A percentile compares a stretch with the other conserved stretches of the same genome.
Evolutionary conservation across 2,797 vertebrate genomes (phyloP).

Genomic region (Limosa lapponica): DNA sequence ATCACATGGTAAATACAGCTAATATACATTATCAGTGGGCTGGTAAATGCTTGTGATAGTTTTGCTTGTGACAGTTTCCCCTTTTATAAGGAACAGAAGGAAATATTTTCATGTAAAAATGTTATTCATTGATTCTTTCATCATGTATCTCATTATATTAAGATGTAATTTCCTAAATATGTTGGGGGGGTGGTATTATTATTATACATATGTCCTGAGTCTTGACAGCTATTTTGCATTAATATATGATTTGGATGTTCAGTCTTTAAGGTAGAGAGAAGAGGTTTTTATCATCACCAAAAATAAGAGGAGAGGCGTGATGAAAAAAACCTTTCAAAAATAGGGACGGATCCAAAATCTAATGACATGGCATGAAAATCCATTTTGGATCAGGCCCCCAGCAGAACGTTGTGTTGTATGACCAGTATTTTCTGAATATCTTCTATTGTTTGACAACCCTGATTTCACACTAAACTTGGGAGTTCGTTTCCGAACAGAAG

Average conservation of each 20-base stretch:
- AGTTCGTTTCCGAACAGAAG: background rate
- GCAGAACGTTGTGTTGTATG: background rate
- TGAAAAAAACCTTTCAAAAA: background rate
- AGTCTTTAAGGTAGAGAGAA: background rate
- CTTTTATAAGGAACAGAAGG: background rate
- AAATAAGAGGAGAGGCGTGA: background rate
- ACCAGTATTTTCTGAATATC: background rate
- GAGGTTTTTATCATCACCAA: background rate
- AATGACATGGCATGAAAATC: background rate
- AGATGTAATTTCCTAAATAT: constrained; percentile 32
- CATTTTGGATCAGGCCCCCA: background rate
- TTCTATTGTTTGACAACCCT: constrained; percentile 3
- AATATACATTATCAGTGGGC: background rate
- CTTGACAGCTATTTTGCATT: constrained; percentile 27
- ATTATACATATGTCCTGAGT: background rate
- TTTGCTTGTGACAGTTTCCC: background rate
- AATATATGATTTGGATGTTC: background rate
- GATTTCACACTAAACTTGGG: constrained; percentile 27
- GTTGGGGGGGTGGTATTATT: background rate
- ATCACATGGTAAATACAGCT: background rate
- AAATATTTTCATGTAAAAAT: background rate
- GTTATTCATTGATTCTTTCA: background rate
- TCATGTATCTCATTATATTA: constrained; percentile 1
- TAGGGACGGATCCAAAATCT: background rate
- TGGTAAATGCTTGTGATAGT: background rate